A percentile compares a stretch with the other conserved stretches of the same genome.
Conservation (phyloP, 2,113 vertebrate genomes). For the Rhea americana region DNA sequence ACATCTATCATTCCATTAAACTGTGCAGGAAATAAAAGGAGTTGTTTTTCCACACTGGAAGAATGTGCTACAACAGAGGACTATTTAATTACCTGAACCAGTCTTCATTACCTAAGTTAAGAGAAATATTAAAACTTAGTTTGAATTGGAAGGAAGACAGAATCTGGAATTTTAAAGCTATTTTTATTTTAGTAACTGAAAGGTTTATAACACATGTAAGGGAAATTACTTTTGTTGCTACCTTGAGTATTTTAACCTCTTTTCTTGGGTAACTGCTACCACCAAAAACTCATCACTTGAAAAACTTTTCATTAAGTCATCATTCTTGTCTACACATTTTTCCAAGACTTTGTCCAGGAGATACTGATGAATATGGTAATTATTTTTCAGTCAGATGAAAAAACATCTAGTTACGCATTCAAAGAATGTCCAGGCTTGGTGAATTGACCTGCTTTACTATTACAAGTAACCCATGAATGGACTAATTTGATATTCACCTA, state of each 20-base stretch:
- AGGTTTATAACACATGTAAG: not conserved
- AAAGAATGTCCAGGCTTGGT: not conserved
- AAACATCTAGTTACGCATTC: not conserved
- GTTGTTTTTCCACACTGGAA: not conserved
- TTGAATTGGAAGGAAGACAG: not conserved
- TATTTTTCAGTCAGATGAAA: not conserved
- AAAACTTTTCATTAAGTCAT: not conserved
- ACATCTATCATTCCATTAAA: not conserved
- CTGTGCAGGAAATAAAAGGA: not conserved
- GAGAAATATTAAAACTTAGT: not conserved
- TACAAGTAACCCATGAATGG: not conserved
- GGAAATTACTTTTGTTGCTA: not conserved
- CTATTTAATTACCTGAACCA: not conserved
- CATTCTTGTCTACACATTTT: not conserved
- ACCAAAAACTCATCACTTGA: not conserved
- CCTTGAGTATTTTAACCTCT: not conserved
- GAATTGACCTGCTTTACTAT: not conserved
- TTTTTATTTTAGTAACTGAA: not conserved
- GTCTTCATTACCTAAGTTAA: not conserved
- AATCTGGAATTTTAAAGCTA: not conserved
- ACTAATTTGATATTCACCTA: not conserved
- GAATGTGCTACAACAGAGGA: not conserved
- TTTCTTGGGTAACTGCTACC: not conserved
- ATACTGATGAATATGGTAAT: not conserved
- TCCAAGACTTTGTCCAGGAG: not conserved